Conservation (phyloP, 2,888 invertebrate species). For the Acleris holmiana region DNA sequence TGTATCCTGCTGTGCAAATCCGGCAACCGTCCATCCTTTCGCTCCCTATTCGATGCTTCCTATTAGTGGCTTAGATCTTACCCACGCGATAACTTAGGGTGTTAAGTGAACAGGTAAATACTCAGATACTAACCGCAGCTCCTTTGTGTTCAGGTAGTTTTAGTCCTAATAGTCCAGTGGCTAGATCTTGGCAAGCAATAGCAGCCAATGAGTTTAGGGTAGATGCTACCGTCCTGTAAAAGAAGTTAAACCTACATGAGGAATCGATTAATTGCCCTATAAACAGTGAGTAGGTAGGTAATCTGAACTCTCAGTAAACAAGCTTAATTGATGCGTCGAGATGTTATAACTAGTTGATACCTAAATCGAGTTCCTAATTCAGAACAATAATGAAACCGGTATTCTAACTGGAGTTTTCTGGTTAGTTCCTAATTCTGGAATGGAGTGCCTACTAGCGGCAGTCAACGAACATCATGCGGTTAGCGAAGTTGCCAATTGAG, state of each 20-base stretch:
- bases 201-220: conserved; percentile 97
- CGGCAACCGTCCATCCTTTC: no score
- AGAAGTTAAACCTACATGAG: background rate
- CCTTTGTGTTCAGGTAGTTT: conserved; percentile 90
- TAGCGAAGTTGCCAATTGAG: conserved; percentile 39
- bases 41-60: no score
- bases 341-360: conserved; percentile 10
- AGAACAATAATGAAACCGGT: conserved; percentile 67
- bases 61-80: no score
- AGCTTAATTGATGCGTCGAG: background rate
- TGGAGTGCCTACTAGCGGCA: conserved; percentile 52
- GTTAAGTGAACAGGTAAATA: background rate
- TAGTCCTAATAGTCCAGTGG: conserved; percentile 88
- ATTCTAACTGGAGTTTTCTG: conserved; percentile 67
- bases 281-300: no score
- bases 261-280: no score
- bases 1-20: no score
- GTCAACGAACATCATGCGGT: conserved; percentile 53
- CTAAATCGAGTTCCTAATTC: conserved; percentile 51
- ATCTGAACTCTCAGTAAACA: no score
- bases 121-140: conserved; percentile 85
- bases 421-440: conserved; percentile 58
- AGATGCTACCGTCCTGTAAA: conserved; percentile 96
- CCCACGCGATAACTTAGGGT: no score
- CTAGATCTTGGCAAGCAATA: conserved; percentile 94